Base-by-base conservation (phyloP, 2,113 vertebrate species). In the Megaleporinus macrocephalus region DNA sequence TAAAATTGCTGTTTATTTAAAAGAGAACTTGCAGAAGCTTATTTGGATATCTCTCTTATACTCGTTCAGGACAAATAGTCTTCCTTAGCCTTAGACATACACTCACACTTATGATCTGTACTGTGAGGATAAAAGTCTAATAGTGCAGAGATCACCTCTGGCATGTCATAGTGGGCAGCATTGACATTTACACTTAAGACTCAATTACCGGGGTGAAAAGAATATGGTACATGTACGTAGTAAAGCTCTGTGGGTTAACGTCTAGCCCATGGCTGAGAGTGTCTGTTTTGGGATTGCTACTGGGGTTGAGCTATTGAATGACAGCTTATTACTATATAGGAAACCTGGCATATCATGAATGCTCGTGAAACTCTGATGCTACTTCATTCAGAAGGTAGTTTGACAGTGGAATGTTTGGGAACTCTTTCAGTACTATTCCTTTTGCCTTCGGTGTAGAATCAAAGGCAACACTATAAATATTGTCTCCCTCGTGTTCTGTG, bases 401-500 rank as follows among this genome's bases (percentile, higher is more conserved):
- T 5, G 14, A 30, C 10, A 13, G n/a, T 18, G 18, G 76, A 69
- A 78, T 33, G 63, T 26, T 2, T 66, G 41, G 29, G 47, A 68
- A 27, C 22, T 59, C 72, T 59, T 79, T 51, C 79, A 24, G 70
- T 26, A 20, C 15, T 16, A 51, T 41, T 53, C 20, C 68, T 80
- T 82, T 13, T 18, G 85, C 80, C 83, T 88, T 24, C 36, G 22
- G 29, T 76, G 55, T 70, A 69, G 71, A 87, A 91, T 92, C 90
- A 93, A 91, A 93, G 84, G 29, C 79, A 85, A 89, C 78, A 86
- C 89, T 92, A 91, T 90, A 91, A 93, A 90, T 88, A 91, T 89
- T 92, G 92, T 92, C 89, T 87, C 89, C 87, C 76, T 80, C 83
- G 77, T 68, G 82, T 71, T 84, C 85, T 89, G 80, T 86, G 89